Conservation (phyloP, 2,888 invertebrate species). For the Stenoptilia bipunctidactyla region DNA sequence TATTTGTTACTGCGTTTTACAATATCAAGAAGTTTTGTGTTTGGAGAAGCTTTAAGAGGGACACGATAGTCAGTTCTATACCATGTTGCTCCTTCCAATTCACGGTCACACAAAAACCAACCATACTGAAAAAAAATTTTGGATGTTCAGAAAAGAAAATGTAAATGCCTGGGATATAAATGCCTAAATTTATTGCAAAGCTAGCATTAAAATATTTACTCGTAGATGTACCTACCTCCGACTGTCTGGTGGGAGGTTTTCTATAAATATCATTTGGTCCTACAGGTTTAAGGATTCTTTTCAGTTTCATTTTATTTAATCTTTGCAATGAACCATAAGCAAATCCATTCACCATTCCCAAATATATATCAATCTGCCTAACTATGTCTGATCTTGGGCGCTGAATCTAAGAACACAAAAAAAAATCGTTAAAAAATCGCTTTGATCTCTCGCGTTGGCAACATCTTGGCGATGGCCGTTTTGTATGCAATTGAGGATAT, state of each 20-base stretch:
- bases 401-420: conserved; percentile 23
- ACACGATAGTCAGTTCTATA: conserved; percentile 37
- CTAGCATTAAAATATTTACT: too few relatives aligned
- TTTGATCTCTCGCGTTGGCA: too few relatives aligned
- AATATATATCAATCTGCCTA: conserved; percentile 57
- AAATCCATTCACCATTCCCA: conserved; percentile 66
- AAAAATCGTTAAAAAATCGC: too few relatives aligned
- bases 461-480: too few relatives aligned
- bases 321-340: conserved; percentile 62
- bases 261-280: conserved; percentile 65
- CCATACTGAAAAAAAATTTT: conserved; percentile 57
- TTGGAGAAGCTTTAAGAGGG: conserved; percentile 52
- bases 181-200: too few relatives aligned
- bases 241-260: conserved; percentile 49
- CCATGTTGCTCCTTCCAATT: conserved; percentile 42
- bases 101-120: conserved; percentile 62
- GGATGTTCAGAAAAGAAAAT: too few relatives aligned
- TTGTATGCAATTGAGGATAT: too few relatives aligned
- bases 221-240: conserved; percentile 41
- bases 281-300: conserved; percentile 64
- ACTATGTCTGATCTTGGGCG: conserved; percentile 41
- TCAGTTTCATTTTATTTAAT: conserved; percentile 58
- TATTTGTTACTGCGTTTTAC: conserved; percentile 57
- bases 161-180: too few relatives aligned
- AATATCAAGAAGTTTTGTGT: conserved; percentile 41